Base-by-base conservation (phyloP, 2,113 vertebrate species). In the Eubucco bourcierii region DNA sequence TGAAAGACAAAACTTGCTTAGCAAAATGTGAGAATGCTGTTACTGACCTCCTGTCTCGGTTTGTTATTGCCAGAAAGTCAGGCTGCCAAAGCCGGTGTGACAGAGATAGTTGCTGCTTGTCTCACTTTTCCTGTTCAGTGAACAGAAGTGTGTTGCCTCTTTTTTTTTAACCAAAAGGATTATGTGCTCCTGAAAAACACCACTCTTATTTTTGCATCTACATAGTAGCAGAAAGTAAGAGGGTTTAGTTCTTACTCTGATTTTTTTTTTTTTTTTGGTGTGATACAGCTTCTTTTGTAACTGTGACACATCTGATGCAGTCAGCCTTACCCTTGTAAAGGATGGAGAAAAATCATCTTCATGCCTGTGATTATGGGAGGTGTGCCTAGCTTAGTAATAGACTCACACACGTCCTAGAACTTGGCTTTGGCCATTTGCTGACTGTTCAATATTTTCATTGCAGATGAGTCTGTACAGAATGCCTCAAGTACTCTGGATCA, bases 1-100 rank as follows among this genome's bases (percentile, higher is more conserved):
- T 84, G 93, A 92, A 93, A 95, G 94, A 83, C 91, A 86, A 74
- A 94, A 91, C 93, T 94, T 94, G 76, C 78, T 96, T 95, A 90
- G 81, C 76, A 91, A 80, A 95, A 91, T 80, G 95, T 95, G 90
- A 84, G 87, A 84, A 65, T 80, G 61, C 74, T 87, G 70, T 75
- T 85, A 47, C 72, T 93, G 90, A 90, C 87, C 94, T 93, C 63
- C 67, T 94, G 94, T 94, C 79, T 46, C 79, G 82, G 80, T 75
- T 72, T 82, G 84, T 90, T 94, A 53, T 89, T 93, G 75, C 52
- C 89, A 71, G 66, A 71, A 93, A 93, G 79, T 80, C 89, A 90
- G 68, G 19, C 79, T 78, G 91, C 79, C 73, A 74, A 77, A 87
- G 75, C 67, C 68, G 52, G 75, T 34, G 5, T 68, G 82, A 80